phyloP scores from a whole-genome alignment of 2,888 invertebrate genomes.

The Acheta domesticus region DNA sequence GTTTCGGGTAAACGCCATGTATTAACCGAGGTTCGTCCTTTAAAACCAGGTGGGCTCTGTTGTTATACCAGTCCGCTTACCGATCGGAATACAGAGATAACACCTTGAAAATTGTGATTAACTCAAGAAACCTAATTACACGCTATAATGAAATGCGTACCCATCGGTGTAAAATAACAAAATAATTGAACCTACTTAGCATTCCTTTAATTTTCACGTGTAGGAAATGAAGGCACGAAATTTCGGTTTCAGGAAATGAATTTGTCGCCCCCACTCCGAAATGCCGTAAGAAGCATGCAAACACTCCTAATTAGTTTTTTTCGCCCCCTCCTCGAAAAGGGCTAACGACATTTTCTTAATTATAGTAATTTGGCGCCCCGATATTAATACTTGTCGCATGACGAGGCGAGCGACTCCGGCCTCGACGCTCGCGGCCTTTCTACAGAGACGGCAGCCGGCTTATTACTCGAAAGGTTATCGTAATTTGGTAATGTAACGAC shows the following conservation, averaged over 20 bases:
- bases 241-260: constrained; percentile 1
- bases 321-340: not conserved
- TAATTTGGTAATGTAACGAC: constrained; percentile 18
- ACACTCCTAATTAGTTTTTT: not conserved
- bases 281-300: not conserved
- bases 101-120: constrained; percentile 4
- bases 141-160: not conserved
- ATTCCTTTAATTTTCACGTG: constrained; percentile 2
- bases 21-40: not conserved
- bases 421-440: not conserved
- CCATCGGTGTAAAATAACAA: constrained; percentile 18
- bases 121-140: not conserved
- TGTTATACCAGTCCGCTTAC: not conserved
- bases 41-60: not conserved
- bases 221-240: not conserved
- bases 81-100: not conserved
- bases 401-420: not conserved
- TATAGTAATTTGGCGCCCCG: not conserved
- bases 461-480: constrained; percentile 10
- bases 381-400: constrained; percentile 18
- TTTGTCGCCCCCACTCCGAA: constrained; percentile 5
- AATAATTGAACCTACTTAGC: constrained; percentile 9
- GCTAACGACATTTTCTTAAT: constrained; percentile 18
- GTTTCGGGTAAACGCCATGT: not conserved
- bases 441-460: not conserved